Base-by-base conservation (phyloP, 2,888 invertebrate genomes). In the Dasypolia templi region DNA sequence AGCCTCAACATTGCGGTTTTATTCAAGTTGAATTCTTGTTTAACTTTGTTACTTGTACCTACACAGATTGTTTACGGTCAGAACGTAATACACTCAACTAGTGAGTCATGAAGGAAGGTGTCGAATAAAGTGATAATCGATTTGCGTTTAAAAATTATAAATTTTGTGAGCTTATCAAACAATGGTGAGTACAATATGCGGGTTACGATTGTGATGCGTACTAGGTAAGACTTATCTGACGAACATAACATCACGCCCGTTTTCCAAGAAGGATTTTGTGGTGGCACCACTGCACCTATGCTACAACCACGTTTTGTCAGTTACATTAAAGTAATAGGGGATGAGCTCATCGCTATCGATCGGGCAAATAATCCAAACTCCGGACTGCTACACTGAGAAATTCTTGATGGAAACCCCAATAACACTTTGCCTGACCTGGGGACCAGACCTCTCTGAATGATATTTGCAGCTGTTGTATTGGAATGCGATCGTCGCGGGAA, bases 51-150 rank as follows among this genome's bases (percentile, higher is more conserved):
- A 74, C 75, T 80, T 74, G 39, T 29, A 70, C 29, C 51, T 69
- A 80, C 72, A 77, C 74, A 81, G 87, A 84, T 85, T 86, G 87
- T 86, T 83, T 77, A 81, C 49, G 81, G 83, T 66, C 51, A 65
- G 49, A 69, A 58, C 71, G 75, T 86, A 80, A 84, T 86, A 82
- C 67, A 81, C 76, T 79, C 58, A 42, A 61, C 44, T 32, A 17
- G n/a, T 2, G 63, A 78, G 72, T 44, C 68, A 65, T 9, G 55
- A 76, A 72, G 11, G 44, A 44, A 51, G 53, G 46, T 65, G 49
- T 29, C 3, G 19, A 14, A 56, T 62, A 42, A 26, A 22, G 61
- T 62, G 55, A 32, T 71, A 75, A 79, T 75, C 46, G 72, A 72
- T 62, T 56, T 76, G 61, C 72, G 61, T 32, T 39, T 9, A 46